Conservation (phyloP, 2,113 vertebrate species). For the Pangasianodon hypophthalmus region DNA sequence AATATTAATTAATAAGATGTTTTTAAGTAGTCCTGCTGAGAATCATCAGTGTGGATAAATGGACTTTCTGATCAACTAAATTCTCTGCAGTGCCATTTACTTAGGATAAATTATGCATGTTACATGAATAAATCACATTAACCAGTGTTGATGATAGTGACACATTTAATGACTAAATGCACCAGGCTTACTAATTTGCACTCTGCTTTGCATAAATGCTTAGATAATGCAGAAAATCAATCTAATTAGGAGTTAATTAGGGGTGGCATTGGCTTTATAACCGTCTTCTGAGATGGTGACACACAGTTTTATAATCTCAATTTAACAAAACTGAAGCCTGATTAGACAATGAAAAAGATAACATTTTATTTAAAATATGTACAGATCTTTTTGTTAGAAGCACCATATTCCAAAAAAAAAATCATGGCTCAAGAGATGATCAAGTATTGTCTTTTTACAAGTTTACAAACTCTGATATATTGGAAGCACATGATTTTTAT, state of each 20-base stretch:
- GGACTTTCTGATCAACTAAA: not conserved
- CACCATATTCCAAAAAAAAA: conserved; percentile 63
- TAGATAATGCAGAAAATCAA: not conserved
- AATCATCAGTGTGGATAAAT: not conserved
- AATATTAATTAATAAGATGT: not conserved
- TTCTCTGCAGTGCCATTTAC: not conserved
- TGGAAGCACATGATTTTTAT: conserved; percentile 45
- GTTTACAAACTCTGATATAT: conserved; percentile 41
- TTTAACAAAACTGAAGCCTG: conserved; percentile 52
- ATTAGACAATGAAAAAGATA: conserved; percentile 57
- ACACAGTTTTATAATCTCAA: conserved; percentile 21
- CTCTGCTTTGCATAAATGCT: not conserved
- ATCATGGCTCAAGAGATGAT: conserved; percentile 48
- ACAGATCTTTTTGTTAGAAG: conserved; percentile 66
- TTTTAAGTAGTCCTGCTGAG: not conserved
- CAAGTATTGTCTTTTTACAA: conserved; percentile 50
- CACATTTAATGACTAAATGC: conserved; percentile 1
- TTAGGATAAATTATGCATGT: not conserved
- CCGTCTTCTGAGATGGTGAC: not conserved
- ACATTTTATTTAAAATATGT: conserved; percentile 78
- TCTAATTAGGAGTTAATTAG: not conserved
- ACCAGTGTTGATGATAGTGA: not conserved
- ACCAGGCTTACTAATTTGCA: not conserved
- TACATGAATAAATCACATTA: conserved; percentile 5
- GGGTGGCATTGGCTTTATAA: conserved; percentile 1